Conservation (phyloP, 2,888 invertebrate species). For the Drosophila limbata region DNA sequence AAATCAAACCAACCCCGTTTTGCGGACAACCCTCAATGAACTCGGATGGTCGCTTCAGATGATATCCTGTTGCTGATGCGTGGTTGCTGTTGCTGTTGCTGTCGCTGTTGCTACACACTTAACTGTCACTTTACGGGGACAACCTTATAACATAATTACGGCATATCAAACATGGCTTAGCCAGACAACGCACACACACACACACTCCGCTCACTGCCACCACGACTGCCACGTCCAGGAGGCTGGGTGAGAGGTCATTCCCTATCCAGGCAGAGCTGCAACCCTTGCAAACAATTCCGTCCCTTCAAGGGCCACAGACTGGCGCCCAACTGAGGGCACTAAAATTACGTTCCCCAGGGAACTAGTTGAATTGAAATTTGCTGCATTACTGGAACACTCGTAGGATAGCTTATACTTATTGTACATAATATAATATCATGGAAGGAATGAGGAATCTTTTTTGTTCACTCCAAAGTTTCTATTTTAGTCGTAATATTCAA, state of each 20-base stretch:
- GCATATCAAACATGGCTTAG: conserved; percentile 75
- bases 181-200: conserved; percentile 20
- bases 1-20: conserved; percentile 54
- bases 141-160: conserved; percentile 81
- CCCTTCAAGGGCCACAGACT: background rate
- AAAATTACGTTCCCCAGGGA: conserved; percentile 1
- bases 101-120: conserved; percentile 57
- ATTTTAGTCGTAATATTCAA: background rate
- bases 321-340: conserved; percentile 28
- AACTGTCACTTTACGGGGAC: conserved; percentile 70
- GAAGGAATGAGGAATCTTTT: no score
- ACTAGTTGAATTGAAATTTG: background rate
- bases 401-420: background rate
- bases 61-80: conserved; percentile 20
- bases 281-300: conserved; percentile 27
- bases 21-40: conserved; percentile 42
- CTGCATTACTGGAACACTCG: background rate
- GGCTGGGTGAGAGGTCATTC: conserved; percentile 43
- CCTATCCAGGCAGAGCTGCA: conserved; percentile 7
- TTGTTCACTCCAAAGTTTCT: background rate
- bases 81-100: conserved; percentile 7
- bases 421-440: no score
- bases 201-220: background rate
- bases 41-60: conserved; percentile 8
- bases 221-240: background rate